A percentile compares a stretch with the other conserved stretches of the same genome.
These are phyloP conservation scores for Stomatorhinus walkeri DNA, from an alignment of 2,797 vertebrate species.

Conservation along the genomic window DNA sequence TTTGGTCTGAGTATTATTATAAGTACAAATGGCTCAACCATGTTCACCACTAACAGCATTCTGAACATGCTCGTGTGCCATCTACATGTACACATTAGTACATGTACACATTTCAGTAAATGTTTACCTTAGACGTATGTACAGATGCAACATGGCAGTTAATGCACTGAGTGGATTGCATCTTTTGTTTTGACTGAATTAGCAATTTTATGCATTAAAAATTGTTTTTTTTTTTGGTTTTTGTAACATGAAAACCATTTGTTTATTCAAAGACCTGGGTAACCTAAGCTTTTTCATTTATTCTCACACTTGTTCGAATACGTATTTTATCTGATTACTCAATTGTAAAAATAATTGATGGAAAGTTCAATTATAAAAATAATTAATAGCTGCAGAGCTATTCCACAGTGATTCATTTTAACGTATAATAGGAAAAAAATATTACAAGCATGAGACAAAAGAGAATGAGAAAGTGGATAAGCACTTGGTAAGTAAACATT, in stretches of 20 bases:
- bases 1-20: background rate
- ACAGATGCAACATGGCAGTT: background rate
- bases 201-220: background rate
- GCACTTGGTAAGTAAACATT: background rate
- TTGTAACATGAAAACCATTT: background rate
- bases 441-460: background rate
- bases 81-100: background rate
- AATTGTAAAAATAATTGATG: background rate
- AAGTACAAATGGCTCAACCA: background rate
- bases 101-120: background rate
- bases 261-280: background rate
- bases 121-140: background rate
- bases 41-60: background rate
- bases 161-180: background rate
- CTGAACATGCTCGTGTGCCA: background rate
- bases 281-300: background rate
- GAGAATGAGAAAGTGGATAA: background rate
- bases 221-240: too few relatives aligned
- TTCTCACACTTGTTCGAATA: background rate
- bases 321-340: background rate
- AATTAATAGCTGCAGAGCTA: background rate
- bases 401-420: background rate
- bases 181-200: background rate
- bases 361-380: background rate
- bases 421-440: background rate